phyloP scores from a whole-genome alignment of 2,888 invertebrate species.

The Bugulina stolonifera region DNA sequence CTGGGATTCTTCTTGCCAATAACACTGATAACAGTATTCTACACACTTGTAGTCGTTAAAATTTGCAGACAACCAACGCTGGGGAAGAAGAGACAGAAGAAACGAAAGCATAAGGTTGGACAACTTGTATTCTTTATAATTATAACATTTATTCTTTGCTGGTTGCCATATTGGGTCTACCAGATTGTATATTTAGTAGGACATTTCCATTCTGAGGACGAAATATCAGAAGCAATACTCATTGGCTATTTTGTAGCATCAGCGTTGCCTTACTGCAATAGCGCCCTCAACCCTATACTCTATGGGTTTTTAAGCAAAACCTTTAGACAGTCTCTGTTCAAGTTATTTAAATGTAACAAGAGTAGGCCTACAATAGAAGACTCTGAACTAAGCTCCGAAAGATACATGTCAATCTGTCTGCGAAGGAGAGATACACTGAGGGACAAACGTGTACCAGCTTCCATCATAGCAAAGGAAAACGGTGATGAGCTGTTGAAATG shows the following conservation, averaged over 20 bases:
- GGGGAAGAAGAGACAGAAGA: not conserved
- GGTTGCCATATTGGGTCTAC: constrained; percentile 18
- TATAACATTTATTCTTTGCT: not conserved
- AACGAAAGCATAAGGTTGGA: constrained; percentile 1
- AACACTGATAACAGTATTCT: not conserved
- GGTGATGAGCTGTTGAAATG: too few relatives aligned
- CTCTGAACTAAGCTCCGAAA: too few relatives aligned
- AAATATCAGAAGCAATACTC: not conserved
- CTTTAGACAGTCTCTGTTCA: not conserved
- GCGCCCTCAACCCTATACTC: constrained; percentile 21
- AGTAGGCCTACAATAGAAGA: too few relatives aligned
- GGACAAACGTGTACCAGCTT: too few relatives aligned
- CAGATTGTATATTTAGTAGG: not conserved
- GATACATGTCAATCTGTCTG: too few relatives aligned
- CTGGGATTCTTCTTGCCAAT: constrained; percentile 7
- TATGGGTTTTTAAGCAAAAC: constrained; percentile 5
- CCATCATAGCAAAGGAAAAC: too few relatives aligned
- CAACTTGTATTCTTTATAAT: constrained; percentile 1
- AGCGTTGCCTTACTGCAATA: not conserved
- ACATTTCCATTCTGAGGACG: not conserved
- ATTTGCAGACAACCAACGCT: not conserved
- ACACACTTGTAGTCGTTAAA: not conserved
- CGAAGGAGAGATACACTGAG: too few relatives aligned
- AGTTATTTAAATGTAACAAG: not conserved
- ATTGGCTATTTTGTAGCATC: not conserved